Evolutionary conservation across 35 echinoderm and acorn worm genomes (phyloP).

Genomic region (Strongylocentrotus purpuratus): DNA sequence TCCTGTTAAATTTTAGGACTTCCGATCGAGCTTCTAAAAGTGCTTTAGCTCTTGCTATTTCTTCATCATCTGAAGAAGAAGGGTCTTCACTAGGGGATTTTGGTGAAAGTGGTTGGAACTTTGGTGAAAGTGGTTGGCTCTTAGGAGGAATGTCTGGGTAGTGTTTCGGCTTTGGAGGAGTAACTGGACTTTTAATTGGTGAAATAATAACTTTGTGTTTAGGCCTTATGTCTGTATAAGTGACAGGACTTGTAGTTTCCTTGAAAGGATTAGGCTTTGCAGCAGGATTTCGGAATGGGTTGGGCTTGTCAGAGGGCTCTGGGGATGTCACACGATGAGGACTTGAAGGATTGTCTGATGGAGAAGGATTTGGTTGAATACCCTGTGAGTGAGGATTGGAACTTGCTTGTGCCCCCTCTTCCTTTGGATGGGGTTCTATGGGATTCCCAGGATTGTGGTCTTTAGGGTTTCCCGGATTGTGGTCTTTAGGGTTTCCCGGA

Average conservation of each 20-base stretch:
- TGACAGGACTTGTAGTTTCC: not conserved
- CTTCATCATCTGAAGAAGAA: slow-evolving; percentile 7
- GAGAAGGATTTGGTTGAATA: not conserved
- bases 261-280: slow-evolving; percentile 39
- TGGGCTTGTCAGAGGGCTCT: not conserved
- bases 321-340: not conserved
- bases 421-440: no score
- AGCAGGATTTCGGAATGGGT: slow-evolving; percentile 28
- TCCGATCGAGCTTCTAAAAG: not conserved
- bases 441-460: no score
- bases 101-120: not conserved
- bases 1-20: slow-evolving; percentile 14
- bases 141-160: not conserved
- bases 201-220: not conserved
- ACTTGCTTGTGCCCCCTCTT: no score
- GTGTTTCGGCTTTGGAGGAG: slow-evolving; percentile 15
- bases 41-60: slow-evolving; percentile 27
- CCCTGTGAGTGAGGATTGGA: no score
- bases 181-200: slow-evolving; percentile 26
- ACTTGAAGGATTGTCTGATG: not conserved
- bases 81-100: not conserved
- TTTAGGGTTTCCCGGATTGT: no score
- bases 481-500: no score
- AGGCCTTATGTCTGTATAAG: not conserved
- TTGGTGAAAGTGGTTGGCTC: not conserved